phyloP scores from a whole-genome alignment of 2,113 vertebrate species.

The Dasyurus viverrinus region DNA sequence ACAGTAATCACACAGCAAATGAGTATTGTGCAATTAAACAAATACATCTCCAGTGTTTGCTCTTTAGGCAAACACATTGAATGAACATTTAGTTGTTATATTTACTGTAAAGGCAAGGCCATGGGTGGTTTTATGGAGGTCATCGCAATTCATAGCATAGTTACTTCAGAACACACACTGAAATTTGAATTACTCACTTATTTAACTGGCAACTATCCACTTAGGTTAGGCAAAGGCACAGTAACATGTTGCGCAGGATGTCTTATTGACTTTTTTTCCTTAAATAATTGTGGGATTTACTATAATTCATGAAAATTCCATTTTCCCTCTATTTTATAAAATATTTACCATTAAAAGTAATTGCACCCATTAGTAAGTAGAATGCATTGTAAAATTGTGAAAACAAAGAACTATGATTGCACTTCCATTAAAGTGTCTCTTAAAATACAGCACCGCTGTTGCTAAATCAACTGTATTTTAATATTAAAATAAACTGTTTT shows the following conservation, averaged over 20 bases:
- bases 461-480: conserved; percentile 87
- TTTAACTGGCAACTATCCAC: conserved; percentile 87
- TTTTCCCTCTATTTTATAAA: conserved; percentile 84
- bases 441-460: conserved; percentile 86
- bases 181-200: conserved; percentile 82
- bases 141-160: conserved; percentile 87
- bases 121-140: conserved; percentile 90
- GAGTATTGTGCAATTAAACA: conserved; percentile 86
- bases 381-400: conserved; percentile 87
- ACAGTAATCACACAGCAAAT: conserved; percentile 86
- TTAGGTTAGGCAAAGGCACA: conserved; percentile 89
- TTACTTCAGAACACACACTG: conserved; percentile 86
- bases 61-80: conserved; percentile 83
- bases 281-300: conserved; percentile 81
- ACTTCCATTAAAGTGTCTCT: conserved; percentile 90
- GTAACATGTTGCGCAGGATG: conserved; percentile 85
- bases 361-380: conserved; percentile 88
- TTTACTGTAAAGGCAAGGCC: conserved; percentile 89
- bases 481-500: conserved; percentile 87
- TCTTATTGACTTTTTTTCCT: conserved; percentile 78
- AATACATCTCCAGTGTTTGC: conserved; percentile 84
- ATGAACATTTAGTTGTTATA: conserved; percentile 82
- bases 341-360: conserved; percentile 85
- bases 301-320: conserved; percentile 82
- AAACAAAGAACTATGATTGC: conserved; percentile 88